Base-by-base conservation (phyloP, 2,113 vertebrate species). In the Pandion haliaetus region DNA sequence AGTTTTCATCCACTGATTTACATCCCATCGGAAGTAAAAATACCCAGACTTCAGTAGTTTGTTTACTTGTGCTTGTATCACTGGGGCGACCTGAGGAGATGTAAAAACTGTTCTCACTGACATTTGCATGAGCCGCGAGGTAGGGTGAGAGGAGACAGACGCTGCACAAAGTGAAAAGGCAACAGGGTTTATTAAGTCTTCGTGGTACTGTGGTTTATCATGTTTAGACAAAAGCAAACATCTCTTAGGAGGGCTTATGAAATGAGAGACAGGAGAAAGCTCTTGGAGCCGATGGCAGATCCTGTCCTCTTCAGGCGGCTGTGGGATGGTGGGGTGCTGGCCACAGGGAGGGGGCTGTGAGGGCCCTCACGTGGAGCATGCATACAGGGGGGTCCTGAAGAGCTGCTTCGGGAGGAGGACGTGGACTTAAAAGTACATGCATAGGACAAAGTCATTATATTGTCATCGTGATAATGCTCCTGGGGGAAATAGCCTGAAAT, bases 31-130 rank as follows among this genome's bases (percentile, higher is more conserved):
- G 93, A 96, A 93, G 78, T 80, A 93, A 89, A 95, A 97, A 96
- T 92, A 95, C 62, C 73, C 70, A 80, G 91, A 49, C 93, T 87
- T 94, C 71, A 81, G 96, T 76, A 86, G 82, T 95, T 91, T 97
- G 93, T 97, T 95, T 97, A 77, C 92, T 69, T 97, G 90, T 94
- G 65, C 81, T 91, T 93, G 28, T 91, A 91, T 82, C 81, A 91
- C 79, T 76, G 83, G 66, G 65, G 93, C 1, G 32, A 95, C 91
- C 77, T 2, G 3, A 76, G 81, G 93, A 95, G 70, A 87, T 89
- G 80, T 65, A 94, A 84, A 52, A 96, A 89, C 93, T 82, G 57
- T 88, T 97, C 91, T 95, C 12, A 6, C 86, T 95, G 95, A 87
- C 93, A 87, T 91, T 95, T 91, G 89, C 83, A 57, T 76, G 94